These are phyloP conservation scores for Argentina silus DNA, from an alignment of 2,797 vertebrate species.

Conservation along the genomic window DNA sequence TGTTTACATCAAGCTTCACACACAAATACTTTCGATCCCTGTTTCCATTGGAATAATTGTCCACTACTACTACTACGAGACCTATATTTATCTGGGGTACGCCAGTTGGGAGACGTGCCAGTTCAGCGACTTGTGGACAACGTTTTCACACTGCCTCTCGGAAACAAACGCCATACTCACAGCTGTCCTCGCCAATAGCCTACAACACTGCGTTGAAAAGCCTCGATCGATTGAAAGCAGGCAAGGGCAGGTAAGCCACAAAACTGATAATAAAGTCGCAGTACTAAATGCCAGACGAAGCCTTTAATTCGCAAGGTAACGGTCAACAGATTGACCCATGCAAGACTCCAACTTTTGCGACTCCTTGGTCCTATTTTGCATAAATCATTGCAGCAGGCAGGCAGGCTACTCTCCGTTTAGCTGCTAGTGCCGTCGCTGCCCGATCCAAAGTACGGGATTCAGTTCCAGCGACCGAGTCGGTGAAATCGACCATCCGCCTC, in stretches of 20 bases:
- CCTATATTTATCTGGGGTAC: constrained; percentile 69
- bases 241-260: background rate
- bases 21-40: constrained; percentile 32
- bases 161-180: constrained; percentile 54
- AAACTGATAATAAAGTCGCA: background rate
- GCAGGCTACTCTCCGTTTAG: constrained; percentile 39
- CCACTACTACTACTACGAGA: background rate
- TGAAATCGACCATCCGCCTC: constrained; percentile 16
- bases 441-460: constrained; percentile 57
- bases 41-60: constrained; percentile 39
- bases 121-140: constrained; percentile 41
- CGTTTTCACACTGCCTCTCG: constrained; percentile 38
- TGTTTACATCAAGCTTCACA: constrained; percentile 25
- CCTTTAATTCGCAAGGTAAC: background rate
- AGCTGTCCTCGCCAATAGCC: constrained; percentile 22
- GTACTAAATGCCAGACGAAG: background rate
- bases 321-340: background rate
- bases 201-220: constrained; percentile 18
- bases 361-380: constrained; percentile 32
- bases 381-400: constrained; percentile 41
- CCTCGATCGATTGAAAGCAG: constrained; percentile 13
- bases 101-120: constrained; percentile 51
- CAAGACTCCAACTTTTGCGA: constrained; percentile 52
- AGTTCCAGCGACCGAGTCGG: constrained; percentile 20
- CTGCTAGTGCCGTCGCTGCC: constrained; percentile 35